Percentiles rank a stretch among this genome's conserved stretches.
Conservation (phyloP, 1,140 invertebrate genomes). For the Apis dorsata region DNA sequence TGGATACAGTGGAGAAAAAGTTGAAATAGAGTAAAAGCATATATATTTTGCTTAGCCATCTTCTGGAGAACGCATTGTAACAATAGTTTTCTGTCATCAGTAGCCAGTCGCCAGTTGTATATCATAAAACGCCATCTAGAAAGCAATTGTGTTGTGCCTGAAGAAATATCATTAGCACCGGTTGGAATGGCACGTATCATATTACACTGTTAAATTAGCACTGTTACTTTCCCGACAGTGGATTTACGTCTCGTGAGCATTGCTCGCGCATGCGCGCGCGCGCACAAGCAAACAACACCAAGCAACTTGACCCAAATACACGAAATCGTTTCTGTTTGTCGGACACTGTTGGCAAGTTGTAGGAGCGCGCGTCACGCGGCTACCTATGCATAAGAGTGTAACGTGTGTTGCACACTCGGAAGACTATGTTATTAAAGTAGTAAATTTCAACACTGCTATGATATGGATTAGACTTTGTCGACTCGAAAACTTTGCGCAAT, state of each 20-base stretch:
- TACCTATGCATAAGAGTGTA: slow-evolving; percentile 20
- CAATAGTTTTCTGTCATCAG: too few species aligned
- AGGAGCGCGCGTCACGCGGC: slow-evolving; percentile 9
- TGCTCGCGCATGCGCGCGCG: neutral
- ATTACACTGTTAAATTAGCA: slow-evolving; percentile 54
- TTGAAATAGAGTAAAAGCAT: too few species aligned
- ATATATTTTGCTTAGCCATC: too few species aligned
- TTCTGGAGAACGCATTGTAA: too few species aligned
- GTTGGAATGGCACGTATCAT: slow-evolving; percentile 16
- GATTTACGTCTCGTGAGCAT: slow-evolving; percentile 50
- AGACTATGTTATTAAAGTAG: slow-evolving; percentile 71
- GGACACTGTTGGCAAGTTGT: slow-evolving; percentile 53
- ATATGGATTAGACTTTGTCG: slow-evolving; percentile 69
- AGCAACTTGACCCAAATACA: slow-evolving; percentile 66
- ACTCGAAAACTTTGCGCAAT: slow-evolving; percentile 15
- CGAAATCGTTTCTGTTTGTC: slow-evolving; percentile 61
- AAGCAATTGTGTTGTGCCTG: slow-evolving; percentile 3
- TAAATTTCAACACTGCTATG: slow-evolving; percentile 66
- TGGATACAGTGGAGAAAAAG: too few species aligned
- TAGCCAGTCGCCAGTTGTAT: neutral
- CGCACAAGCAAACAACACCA: slow-evolving; percentile 50
- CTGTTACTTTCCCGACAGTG: slow-evolving; percentile 51
- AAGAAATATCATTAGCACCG: slow-evolving; percentile 38
- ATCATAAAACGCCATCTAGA: neutral
- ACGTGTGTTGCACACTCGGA: slow-evolving; percentile 4